phyloP scores from a whole-genome alignment of 2,113 vertebrate genomes.

The Anser cygnoides region DNA sequence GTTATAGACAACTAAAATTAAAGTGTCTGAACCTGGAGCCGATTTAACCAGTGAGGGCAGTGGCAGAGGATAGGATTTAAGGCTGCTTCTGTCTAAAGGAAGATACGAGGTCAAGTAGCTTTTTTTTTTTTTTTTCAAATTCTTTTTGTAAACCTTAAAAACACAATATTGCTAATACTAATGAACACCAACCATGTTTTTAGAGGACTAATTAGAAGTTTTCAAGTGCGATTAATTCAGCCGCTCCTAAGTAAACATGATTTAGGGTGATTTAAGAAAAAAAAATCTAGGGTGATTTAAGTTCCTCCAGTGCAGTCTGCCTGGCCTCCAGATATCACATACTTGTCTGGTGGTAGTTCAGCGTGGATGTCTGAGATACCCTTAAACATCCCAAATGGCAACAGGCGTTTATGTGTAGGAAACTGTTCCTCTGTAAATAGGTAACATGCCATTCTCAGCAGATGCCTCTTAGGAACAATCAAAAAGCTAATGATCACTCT shows the following conservation, averaged over 20 bases:
- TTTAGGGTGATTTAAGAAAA: not conserved
- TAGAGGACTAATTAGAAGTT: not conserved
- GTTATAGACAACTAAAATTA: not conserved
- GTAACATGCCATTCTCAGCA: not conserved
- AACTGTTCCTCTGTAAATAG: not conserved
- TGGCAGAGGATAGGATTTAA: not conserved
- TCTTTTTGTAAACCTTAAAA: fast-evolving
- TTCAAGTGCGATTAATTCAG: not conserved
- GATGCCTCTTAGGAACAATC: not conserved
- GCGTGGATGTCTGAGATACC: not conserved
- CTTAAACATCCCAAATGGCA: not conserved
- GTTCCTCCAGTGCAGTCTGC: not conserved
- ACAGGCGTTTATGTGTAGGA: not conserved
- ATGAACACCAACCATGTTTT: not conserved
- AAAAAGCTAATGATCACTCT: not conserved
- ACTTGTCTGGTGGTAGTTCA: not conserved
- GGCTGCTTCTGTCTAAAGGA: not conserved
- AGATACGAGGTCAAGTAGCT: not conserved
- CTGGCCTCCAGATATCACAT: not conserved
- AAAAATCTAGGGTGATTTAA: not conserved
- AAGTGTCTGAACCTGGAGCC: not conserved
- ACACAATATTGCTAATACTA: not conserved
- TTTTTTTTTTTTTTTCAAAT: not conserved
- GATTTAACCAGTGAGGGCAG: not conserved
- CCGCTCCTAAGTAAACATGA: not conserved